Percentiles rank a stretch among this genome's conserved stretches.
phyloP scores from a whole-genome alignment of 2,113 vertebrate genomes.

The Lagopus muta region DNA sequence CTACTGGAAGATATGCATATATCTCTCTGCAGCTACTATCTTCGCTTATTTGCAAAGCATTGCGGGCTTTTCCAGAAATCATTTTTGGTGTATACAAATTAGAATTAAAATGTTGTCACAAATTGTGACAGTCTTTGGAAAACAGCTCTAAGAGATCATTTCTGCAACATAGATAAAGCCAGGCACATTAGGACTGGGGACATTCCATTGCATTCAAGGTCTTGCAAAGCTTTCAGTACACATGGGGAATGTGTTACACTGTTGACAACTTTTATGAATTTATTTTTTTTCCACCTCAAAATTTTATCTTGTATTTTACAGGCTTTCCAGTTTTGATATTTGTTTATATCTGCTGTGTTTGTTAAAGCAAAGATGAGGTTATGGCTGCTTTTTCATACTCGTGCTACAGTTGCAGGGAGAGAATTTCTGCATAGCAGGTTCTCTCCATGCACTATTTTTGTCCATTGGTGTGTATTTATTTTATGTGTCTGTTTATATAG shows the following conservation, averaged over 20 bases:
- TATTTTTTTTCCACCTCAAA: not conserved
- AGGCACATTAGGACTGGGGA: not conserved
- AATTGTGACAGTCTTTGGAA: not conserved
- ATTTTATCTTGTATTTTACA: not conserved
- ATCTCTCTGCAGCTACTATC: accelerated
- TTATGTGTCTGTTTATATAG: not conserved
- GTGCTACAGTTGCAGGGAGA: not conserved
- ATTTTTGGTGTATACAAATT: not conserved
- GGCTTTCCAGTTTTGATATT: not conserved
- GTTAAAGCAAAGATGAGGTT: not conserved
- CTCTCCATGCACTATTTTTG: not conserved
- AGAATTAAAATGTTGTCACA: not conserved
- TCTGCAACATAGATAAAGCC: not conserved
- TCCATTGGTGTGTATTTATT: not conserved
- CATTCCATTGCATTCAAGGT: not conserved
- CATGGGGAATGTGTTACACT: not conserved
- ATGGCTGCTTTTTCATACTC: not conserved
- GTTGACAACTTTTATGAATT: not conserved
- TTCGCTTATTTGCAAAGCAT: not conserved
- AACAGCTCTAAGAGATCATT: not conserved
- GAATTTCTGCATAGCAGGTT: not conserved
- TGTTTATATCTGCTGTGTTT: not conserved
- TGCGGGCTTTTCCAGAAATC: not conserved
- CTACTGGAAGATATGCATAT: not conserved
- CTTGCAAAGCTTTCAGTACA: not conserved